Evolutionary conservation across 2,888 invertebrate species (phyloP).

Genomic region (Hydrotaea diabolus): DNA sequence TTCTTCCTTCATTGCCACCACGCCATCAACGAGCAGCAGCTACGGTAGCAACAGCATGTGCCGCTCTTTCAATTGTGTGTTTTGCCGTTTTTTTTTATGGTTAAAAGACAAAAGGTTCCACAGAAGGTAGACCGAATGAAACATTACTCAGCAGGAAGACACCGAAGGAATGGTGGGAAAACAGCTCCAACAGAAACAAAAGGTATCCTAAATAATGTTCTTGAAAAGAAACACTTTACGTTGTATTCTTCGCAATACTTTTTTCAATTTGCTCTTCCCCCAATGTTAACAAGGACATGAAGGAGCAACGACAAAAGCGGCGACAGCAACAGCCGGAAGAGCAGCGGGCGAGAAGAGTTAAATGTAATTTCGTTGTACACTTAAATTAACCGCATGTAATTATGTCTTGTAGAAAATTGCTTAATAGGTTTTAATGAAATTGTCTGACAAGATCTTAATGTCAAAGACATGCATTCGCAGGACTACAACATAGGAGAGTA

Average conservation of each 20-base stretch:
- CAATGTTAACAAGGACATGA: not conserved
- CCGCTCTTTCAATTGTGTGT: conserved; percentile 30
- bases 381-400: conserved; percentile 62
- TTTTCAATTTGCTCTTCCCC: not conserved
- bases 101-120: not conserved
- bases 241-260: not conserved
- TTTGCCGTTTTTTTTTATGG: not conserved
- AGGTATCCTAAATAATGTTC: conserved; percentile 31
- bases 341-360: conserved; percentile 14
- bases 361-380: conserved; percentile 48
- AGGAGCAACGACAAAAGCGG: not conserved
- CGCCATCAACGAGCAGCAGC: not conserved
- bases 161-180: not conserved
- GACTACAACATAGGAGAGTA: not conserved
- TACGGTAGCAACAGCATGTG: not conserved
- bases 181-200: not conserved
- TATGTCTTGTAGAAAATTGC: conserved; percentile 57
- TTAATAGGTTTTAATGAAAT: conserved; percentile 63
- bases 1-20: no score
- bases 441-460: conserved; percentile 53
- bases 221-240: not conserved
- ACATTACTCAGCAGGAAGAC: conserved; percentile 24
- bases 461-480: conserved; percentile 40
- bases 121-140: not conserved
- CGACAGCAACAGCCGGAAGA: not conserved